Conservation (phyloP, 2,888 invertebrate species). For the Orchesellides sinensis region DNA sequence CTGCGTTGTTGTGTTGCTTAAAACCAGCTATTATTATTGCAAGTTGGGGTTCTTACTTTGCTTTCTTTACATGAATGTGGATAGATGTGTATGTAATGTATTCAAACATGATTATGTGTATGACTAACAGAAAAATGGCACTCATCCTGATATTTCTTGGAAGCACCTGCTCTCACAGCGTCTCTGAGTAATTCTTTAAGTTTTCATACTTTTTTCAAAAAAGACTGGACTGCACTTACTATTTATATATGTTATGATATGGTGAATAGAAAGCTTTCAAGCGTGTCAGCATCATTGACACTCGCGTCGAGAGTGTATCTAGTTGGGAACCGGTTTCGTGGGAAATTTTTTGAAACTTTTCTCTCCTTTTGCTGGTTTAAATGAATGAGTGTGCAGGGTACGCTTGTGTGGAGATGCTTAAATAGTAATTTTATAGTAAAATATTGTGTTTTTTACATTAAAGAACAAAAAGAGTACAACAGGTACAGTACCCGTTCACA, state of each 20-base stretch:
- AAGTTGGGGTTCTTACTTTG: neutral
- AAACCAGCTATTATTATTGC: constrained; percentile 30
- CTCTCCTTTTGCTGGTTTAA: constrained; percentile 40
- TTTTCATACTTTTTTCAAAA: constrained; percentile 50
- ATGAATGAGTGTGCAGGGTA: constrained; percentile 55
- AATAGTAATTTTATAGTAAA: neutral
- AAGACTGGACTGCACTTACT: constrained; percentile 49
- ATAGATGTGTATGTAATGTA: neutral
- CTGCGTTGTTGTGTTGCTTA: constrained; percentile 11
- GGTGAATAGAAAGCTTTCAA: constrained; percentile 62
- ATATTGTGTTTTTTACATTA: neutral
- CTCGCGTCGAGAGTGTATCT: constrained; percentile 25
- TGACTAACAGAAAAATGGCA: constrained; percentile 41
- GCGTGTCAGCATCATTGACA: constrained; percentile 65
- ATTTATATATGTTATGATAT: constrained; percentile 49
- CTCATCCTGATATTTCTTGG: constrained; percentile 60
- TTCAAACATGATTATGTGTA: neutral
- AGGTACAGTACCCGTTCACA: constrained; percentile 4
- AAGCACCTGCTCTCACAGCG: constrained; percentile 54
- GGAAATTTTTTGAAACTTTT: constrained; percentile 55
- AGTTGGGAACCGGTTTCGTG: constrained; percentile 63
- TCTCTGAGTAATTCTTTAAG: constrained; percentile 41
- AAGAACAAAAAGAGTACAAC: neutral
- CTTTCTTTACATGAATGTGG: neutral
- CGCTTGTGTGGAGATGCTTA: neutral